Evolutionary conservation across 2,113 vertebrate species (phyloP).

Genomic region (Fukomys damarensis): DNA sequence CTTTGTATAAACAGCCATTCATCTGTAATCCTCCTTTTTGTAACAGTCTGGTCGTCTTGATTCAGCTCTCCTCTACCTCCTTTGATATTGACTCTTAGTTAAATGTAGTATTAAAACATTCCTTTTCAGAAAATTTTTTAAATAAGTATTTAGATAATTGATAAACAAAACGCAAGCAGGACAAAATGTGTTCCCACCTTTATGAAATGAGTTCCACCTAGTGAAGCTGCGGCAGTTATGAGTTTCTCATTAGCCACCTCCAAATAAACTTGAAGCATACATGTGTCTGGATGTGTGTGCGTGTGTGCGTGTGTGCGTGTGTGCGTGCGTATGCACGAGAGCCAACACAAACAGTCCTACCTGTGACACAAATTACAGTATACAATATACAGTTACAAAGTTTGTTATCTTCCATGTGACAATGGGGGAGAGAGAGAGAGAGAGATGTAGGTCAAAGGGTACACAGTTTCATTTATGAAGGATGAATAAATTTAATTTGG

Average conservation of each 20-base stretch:
- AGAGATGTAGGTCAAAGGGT: neutral
- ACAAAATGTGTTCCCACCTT: neutral
- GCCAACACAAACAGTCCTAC: neutral
- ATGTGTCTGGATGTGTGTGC: neutral
- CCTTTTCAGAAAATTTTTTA: neutral
- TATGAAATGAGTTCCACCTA: neutral
- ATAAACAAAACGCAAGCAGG: neutral
- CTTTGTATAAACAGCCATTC: neutral
- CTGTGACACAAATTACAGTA: neutral
- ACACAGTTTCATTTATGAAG: neutral
- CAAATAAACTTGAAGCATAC: neutral
- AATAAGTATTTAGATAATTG: neutral
- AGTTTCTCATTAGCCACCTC: neutral
- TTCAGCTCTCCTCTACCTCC: neutral
- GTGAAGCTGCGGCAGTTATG: neutral
- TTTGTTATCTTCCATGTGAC: neutral
- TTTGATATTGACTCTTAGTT: neutral
- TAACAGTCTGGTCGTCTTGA: neutral
- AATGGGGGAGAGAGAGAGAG: rapidly evolving
- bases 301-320: neutral
- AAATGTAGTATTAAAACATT: neutral
- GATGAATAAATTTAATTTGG: neutral
- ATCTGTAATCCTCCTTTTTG: neutral
- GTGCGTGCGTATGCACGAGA: neutral
- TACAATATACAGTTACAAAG: neutral